Base-by-base conservation (phyloP, 2,113 vertebrate genomes). In the Paramormyrops kingsleyae region DNA sequence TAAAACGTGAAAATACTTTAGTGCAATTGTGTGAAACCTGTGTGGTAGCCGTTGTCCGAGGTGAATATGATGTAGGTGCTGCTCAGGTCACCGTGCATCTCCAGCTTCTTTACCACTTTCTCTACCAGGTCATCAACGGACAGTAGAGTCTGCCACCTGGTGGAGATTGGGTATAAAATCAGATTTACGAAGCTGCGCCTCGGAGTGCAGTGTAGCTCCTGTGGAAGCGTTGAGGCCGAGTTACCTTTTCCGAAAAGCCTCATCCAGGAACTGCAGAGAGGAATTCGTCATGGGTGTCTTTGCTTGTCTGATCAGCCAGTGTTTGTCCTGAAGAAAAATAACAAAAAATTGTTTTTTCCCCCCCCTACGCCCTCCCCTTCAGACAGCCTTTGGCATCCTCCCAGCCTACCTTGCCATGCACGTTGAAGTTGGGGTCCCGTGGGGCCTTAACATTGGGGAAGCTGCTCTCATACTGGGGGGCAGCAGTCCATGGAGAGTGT, bases 41-140 rank as follows among this genome's bases (percentile, higher is more conserved):
- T 98, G 93, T 99, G 99, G 93, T 97, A 99, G 89, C 99, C 99
- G 3, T 99, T 99, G 93, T 99, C 99, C 4, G 99, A 99, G 15
- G 98, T 99, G 87, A 98, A 99, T 90, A 99, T 97, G 93, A 99
- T 94, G 90, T 97, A 99, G 0, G 99, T 99, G 93, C 98, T 97
- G 90, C 97, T 95, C 46, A 99, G 94, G 90, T 99, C 98, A 53
- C 95, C 97, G 2, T 95, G 95, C 89, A 92, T 91, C 89, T 98
- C 96, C 91, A 99, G 86, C 77, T 96, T 96, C 93, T 97, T 97
- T 90, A 99, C 94, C 27, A 99, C 91, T 90, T 97, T 98, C 94
- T 99, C 98, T 93, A 99, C 90, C 88, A 99, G 95, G 92, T 99
- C 98, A 90, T 99, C 98, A 56, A 99, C 99, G 1, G 99, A 99